Evolutionary conservation across 2,113 vertebrate species (phyloP).

Genomic region (Brienomyrus longianalis): DNA sequence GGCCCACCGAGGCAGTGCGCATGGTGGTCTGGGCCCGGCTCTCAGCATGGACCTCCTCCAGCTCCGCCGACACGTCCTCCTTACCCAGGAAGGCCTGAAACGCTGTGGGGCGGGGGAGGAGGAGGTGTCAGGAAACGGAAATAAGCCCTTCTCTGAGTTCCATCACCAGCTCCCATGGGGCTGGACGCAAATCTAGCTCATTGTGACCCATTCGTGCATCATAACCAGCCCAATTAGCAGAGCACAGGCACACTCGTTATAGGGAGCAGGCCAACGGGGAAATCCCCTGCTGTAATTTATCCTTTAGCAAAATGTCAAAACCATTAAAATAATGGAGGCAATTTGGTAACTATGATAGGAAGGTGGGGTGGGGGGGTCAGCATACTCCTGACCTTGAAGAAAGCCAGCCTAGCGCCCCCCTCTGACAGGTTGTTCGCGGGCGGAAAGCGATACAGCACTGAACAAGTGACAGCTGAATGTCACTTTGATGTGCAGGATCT

Average conservation of each 20-base stretch:
- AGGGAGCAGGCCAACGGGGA: not conserved
- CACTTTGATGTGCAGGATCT: not conserved
- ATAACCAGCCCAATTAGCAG: not conserved
- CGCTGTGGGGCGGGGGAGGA: slow-evolving; percentile 50
- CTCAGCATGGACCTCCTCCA: slow-evolving; percentile 76
- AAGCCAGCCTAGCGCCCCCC: not conserved
- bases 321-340: not conserved
- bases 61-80: slow-evolving; percentile 68
- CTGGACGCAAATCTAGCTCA: not conserved
- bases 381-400: not conserved
- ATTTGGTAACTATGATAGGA: not conserved
- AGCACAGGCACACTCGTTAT: not conserved
- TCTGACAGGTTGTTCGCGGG: not conserved
- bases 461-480: not conserved
- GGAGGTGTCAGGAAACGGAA: not conserved
- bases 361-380: not conserved
- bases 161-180: not conserved
- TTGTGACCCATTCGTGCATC: not conserved
- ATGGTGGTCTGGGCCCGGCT: slow-evolving; percentile 62
- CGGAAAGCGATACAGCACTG: not conserved
- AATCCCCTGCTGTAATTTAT: not conserved
- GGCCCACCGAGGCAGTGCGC: slow-evolving; percentile 52
- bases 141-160: not conserved
- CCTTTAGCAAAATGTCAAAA: slow-evolving; percentile 5
- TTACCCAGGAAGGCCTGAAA: slow-evolving; percentile 82